Base-by-base conservation (phyloP, 30 jellyfish, hydroid and myxozoan genomes). In the Hydra vulgaris region DNA sequence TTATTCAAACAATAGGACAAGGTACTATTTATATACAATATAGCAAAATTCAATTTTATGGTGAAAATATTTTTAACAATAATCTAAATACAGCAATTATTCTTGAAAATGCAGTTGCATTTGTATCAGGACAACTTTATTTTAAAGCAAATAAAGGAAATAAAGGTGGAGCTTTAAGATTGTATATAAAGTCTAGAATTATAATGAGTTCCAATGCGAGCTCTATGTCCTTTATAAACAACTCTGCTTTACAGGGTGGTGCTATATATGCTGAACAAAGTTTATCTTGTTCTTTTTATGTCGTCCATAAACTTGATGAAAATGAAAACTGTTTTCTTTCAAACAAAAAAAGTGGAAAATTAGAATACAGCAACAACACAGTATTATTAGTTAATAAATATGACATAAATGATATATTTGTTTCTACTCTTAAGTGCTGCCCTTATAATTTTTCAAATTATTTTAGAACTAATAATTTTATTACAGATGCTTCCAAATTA, bases 121-220 rank as follows among this genome's bases (percentile, higher is more conserved):
- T 17, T 23, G 54, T 78, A 3, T 23, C 54, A 18, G 85, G 79
- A 18, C 23, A 61, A 61, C 53, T 78, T 21, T 17, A 17, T 3
- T 78, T 78, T 7, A 53, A 15, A n/a, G 53, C 21, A 0, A 78
- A 78, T 69, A 78, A 27, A 15, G 85, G 85, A 24, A 7, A 26
- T 16, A 19, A n/a, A 24, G 85, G 85, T 24, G 81, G 79, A 12
- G 85, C 79, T 20, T 66, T 78, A 17, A 17, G n/a, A 19, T 61
- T 78, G 54, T 78, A 20, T 54, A 54, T 52, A 27, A 76, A 78
- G 17, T 78, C 85, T 0, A 78, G 54, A 24, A 78, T 78, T 27
- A 24, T 24, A 27, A 21, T 78, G 79, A 53, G 67, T 24, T 23
- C 56, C 21, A 40, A 40, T 40, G n/a, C n/a, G n/a, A 61, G 54